Evolutionary conservation across 2,888 invertebrate species (phyloP), one percentile per base, ranked within the genome.

Genomic region (Sinopyrophorus schimmeli): DNA sequence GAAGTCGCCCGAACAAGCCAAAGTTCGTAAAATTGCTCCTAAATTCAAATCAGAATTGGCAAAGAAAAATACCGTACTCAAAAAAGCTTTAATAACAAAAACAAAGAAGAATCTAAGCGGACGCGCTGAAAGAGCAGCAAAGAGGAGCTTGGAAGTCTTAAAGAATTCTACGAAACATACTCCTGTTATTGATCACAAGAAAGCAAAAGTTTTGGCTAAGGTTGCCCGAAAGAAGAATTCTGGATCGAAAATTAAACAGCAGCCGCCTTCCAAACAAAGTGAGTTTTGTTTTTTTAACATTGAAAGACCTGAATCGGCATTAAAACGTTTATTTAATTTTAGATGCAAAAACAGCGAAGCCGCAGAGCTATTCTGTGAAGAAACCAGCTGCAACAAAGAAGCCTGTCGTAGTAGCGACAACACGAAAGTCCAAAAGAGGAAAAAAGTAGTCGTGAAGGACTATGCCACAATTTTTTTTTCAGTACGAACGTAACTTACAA

Each of bases 111-210:
- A 34, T 1, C n/a, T 39, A 1, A 18, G 39, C n/a, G 52, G 58
- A 3, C 61, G 69, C 32, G 63, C 67, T 2, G 66, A 68, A 37
- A 58, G 70, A 39, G 68, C 65, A 5, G 67, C 66, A 35, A 64
- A 64, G 51, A 49, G 65, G 24, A 51, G 53, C 43, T 18, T 6
- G 3, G 59, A 49, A 53, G 52, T 34, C 34, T 32, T 43, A 4
- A 51, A 47, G 7, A 44, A 15, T 34, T 15, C 55, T 14, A 47
- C 49, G 10, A 65, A 64, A 47, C 59, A 56, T 11, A 63, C 63
- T 60, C 68, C 72, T 0, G 64, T 71, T n/a, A 66, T 74, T 23
- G 74, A 74, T 55, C 68, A 67, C 44, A 74, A 74, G 35, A 74
- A 74, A 55, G 73, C 74, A 6, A 69, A 68, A 47, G 71, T 72